Evolutionary conservation across 2,888 invertebrate genomes (phyloP), one percentile per base, ranked within the genome.

Genomic region (Nymphalis urticae): DNA sequence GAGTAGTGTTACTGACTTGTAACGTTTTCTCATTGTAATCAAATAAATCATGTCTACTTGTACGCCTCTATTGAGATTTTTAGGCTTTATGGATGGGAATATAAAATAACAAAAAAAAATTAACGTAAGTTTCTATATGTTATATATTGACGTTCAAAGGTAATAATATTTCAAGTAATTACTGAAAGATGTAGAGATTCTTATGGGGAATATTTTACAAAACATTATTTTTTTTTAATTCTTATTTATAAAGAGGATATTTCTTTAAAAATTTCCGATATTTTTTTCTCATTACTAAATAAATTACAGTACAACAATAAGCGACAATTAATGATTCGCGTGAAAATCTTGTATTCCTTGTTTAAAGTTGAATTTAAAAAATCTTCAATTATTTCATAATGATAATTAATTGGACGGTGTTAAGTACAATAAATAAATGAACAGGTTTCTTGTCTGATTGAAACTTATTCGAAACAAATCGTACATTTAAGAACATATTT

Each of bases 381-480:
- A 21, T 16, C 27, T 32, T 16, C 24, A 64, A 58, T 58, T 21
- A 48, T 21, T 27, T 59, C 5, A 21, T 19, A 53, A 47, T 60
- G 48, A n/a, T 54, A 64, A 54, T 27, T 27, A 47, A 64, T 17
- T n/a, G 61, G 48, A 19, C 32, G 32, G 51, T 48, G 53, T 53
- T 50, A 66, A 66, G 66, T 66, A 66, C 66, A 66, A 66, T 60
- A 48, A 50, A 21, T n/a, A 48, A 48, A 36, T 24, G 42, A 61
- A 36, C 42, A 48, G 10, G 50, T 56, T 61, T 56, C 48, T 2
- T 62, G 19, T 50, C 48, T 56, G 62, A 62, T 67, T 56, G 54
- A 48, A 63, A 63, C 10, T 53, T 32, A 62, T 50, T 51, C 16
- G 16, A 32, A 50, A 42, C 9, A 63, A 42, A 21, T 24, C 21